phyloP scores from a whole-genome alignment of 2,113 vertebrate species.

The Ceratotherium simum region DNA sequence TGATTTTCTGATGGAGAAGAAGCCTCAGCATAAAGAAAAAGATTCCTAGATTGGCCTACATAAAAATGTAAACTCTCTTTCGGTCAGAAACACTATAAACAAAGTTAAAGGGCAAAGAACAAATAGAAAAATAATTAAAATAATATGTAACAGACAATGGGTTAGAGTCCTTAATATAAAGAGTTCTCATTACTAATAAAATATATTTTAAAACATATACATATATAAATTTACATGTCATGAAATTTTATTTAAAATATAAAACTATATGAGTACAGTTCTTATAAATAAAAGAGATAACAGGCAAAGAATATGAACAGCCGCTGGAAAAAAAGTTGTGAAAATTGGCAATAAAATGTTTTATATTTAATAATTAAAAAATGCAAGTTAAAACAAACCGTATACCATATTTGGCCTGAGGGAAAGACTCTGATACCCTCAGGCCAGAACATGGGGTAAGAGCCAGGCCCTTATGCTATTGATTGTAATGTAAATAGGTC shows the following conservation, averaged over 20 bases:
- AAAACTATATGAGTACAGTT: background rate
- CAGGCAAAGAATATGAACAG: background rate
- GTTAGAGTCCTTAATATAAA: background rate
- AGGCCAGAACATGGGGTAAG: background rate
- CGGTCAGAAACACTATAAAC: background rate
- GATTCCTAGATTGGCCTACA: background rate
- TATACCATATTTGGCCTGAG: background rate
- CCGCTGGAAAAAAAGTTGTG: background rate
- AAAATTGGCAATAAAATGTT: background rate
- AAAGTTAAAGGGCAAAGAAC: background rate
- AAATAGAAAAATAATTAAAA: background rate
- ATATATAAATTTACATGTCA: background rate
- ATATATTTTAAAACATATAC: background rate
- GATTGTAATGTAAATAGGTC: background rate
- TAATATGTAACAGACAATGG: background rate
- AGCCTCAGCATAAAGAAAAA: background rate
- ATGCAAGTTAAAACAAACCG: background rate
- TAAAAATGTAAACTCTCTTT: background rate
- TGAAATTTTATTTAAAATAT: conserved; percentile 36
- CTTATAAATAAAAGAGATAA: conserved; percentile 5
- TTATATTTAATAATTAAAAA: conserved; percentile 22
- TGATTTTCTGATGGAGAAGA: background rate
- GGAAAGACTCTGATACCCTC: background rate
- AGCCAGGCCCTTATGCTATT: background rate
- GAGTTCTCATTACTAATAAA: background rate